Percentiles rank a stretch among this genome's conserved stretches.
Evolutionary conservation across 1,140 invertebrate genomes (phyloP).

Genomic region (Marisa cornuarietis): DNA sequence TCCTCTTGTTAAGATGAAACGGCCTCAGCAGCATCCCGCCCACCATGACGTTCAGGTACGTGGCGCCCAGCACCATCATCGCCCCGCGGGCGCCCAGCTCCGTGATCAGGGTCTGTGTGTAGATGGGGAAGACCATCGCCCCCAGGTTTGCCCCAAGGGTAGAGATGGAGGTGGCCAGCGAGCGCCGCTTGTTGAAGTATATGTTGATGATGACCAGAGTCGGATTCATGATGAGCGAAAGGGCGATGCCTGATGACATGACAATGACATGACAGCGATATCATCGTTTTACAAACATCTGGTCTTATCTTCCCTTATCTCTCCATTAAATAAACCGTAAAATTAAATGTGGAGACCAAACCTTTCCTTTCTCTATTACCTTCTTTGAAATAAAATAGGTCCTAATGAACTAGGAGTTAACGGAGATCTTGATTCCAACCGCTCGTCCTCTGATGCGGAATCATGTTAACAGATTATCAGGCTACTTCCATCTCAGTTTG

Average conservation of each 20-base stretch:
- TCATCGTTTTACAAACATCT: no score
- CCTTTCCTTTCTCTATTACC: no score
- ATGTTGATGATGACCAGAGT: constrained; percentile 36
- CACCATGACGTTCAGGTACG: constrained; percentile 27
- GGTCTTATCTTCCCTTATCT: no score
- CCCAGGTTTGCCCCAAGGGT: constrained; percentile 35
- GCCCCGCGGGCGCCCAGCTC: constrained; percentile 43
- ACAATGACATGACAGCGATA: no score
- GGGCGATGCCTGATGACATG: constrained; percentile 26
- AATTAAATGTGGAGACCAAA: not conserved
- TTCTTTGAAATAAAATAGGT: no score
- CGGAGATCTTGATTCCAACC: no score
- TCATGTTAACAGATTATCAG: no score
- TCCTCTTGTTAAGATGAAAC: constrained; percentile 2
- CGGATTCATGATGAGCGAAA: constrained; percentile 30
- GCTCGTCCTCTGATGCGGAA: no score
- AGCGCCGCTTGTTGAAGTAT: constrained; percentile 43
- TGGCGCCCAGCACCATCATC: constrained; percentile 78
- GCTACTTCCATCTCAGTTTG: no score
- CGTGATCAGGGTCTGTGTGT: constrained; percentile 32
- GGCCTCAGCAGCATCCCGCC: constrained; percentile 23
- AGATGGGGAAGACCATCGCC: constrained; percentile 28
- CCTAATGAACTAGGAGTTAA: no score
- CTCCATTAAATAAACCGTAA: not conserved
- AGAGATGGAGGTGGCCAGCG: constrained; percentile 36